These are phyloP conservation scores for Agrypnus murinus DNA, from an alignment of 2,888 invertebrate genomes.

Conservation along the genomic window DNA sequence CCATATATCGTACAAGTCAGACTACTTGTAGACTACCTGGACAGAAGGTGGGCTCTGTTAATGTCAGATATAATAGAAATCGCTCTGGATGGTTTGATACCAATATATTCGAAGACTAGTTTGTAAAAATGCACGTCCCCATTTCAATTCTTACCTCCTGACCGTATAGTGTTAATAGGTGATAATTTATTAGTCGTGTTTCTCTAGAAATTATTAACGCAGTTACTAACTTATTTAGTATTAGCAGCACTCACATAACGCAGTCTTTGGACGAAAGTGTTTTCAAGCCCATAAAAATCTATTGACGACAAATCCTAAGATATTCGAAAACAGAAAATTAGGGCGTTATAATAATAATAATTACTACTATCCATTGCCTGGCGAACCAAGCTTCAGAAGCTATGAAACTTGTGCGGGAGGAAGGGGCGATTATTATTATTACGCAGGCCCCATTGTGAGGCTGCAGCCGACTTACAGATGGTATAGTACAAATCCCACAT, in stretches of 20 bases:
- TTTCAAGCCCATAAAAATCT: slow-evolving; percentile 38
- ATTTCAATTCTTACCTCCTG: slow-evolving; percentile 11
- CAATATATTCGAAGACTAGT: slow-evolving; percentile 9
- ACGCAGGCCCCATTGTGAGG: too few relatives aligned
- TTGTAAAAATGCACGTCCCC: background rate
- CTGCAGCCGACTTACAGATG: too few relatives aligned
- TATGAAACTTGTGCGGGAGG: too few relatives aligned
- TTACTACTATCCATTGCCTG: too few relatives aligned
- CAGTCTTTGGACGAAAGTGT: slow-evolving; percentile 41
- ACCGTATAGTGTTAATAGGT: background rate
- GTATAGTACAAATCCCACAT: too few relatives aligned
- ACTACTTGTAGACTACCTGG: slow-evolving; percentile 10
- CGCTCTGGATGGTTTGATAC: slow-evolving; percentile 14
- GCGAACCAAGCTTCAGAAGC: too few relatives aligned
- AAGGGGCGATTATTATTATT: too few relatives aligned
- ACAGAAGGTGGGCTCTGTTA: slow-evolving; percentile 13
- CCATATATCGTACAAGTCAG: slow-evolving; percentile 6
- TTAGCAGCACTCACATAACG: slow-evolving; percentile 42
- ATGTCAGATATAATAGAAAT: slow-evolving; percentile 20
- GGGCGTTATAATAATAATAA: too few relatives aligned
- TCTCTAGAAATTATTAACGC: slow-evolving; percentile 30
- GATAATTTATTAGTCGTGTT: slow-evolving; percentile 34
- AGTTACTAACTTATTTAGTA: too few relatives aligned
- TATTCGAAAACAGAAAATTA: slow-evolving; percentile 37
- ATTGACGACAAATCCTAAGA: slow-evolving; percentile 22